Evolutionary conservation across 1,140 invertebrate species (phyloP).

Genomic region (Lordiphosa mommai): DNA sequence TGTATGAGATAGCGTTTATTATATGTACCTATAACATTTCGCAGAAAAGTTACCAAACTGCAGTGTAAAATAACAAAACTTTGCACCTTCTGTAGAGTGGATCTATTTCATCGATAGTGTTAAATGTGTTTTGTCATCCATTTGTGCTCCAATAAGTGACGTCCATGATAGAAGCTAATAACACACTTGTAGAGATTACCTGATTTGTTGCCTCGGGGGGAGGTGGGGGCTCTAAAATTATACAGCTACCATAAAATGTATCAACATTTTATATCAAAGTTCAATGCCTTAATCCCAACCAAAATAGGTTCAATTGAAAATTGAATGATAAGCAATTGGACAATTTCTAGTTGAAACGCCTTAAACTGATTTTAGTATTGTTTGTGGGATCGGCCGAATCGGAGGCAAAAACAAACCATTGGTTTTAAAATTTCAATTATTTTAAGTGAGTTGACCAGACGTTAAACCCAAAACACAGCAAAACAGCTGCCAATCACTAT

Average conservation of each 20-base stretch:
- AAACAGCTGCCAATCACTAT: too few relatives aligned
- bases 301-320: conserved; percentile 19
- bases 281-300: conserved; percentile 35
- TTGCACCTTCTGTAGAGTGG: too few relatives aligned
- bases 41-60: too few relatives aligned
- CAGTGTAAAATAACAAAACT: too few relatives aligned
- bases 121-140: neutral
- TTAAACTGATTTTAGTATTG: conserved; percentile 22
- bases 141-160: neutral
- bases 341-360: neutral
- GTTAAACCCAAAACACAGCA: neutral
- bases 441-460: too few relatives aligned
- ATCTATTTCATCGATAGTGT: neutral
- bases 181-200: neutral
- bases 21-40: too few relatives aligned
- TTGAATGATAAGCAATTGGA: conserved; percentile 41
- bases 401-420: neutral
- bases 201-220: neutral
- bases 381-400: neutral
- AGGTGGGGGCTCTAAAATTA: neutral
- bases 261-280: conserved; percentile 48
- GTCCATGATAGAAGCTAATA: neutral
- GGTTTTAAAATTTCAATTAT: too few relatives aligned
- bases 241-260: conserved; percentile 25
- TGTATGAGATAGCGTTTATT: too few relatives aligned